Evolutionary conservation across 2,113 vertebrate species (phyloP), one percentile per base, ranked within the genome.

Genomic region (Channa maculata): DNA sequence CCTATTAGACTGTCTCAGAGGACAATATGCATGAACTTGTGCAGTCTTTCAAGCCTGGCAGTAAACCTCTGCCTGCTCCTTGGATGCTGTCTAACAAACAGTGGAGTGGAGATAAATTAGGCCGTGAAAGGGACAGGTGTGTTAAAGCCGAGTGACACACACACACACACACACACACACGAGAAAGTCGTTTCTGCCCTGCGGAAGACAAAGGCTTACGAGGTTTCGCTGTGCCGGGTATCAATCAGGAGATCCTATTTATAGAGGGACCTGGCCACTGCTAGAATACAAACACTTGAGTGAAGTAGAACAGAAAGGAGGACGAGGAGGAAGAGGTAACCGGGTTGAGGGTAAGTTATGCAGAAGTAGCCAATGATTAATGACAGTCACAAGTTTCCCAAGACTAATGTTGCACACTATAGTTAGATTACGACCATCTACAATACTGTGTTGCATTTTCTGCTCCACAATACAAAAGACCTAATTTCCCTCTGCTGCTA

Each of bases 211-310:
- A 53, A 85, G 57, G 80, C 79, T 88, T 70, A 72, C 46, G 48
- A 91, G 86, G 78, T 72, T 87, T 88, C 67, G 69, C 82, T 83
- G 86, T 49, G 54, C 83, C 69, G 50, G 37, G 70, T 81, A 90
- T 92, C 88, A 92, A 88, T 92, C 90, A 89, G 61, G 53, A 43
- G 36, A 66, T 72, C 59, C 90, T 94, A 93, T 93, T 92, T 92
- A 89, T 93, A 92, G 91, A 87, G 67, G 60, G 69, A 61, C 76
- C 45, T 15, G 85, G 85, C 78, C n/a, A 15, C 81, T 65, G 84
- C 78, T 67, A 48, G 77, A 91, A 90, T 83, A 88, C 83, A 87
- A 89, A 92, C 83, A 90, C 74, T 80, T 43, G 81, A 79, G 73
- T 80, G 74, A 93, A 91, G 88, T 92, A 92, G 92, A 15, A 62